Evolutionary conservation across 2,113 vertebrate species (phyloP).

Genomic region (Leuciscus idus): DNA sequence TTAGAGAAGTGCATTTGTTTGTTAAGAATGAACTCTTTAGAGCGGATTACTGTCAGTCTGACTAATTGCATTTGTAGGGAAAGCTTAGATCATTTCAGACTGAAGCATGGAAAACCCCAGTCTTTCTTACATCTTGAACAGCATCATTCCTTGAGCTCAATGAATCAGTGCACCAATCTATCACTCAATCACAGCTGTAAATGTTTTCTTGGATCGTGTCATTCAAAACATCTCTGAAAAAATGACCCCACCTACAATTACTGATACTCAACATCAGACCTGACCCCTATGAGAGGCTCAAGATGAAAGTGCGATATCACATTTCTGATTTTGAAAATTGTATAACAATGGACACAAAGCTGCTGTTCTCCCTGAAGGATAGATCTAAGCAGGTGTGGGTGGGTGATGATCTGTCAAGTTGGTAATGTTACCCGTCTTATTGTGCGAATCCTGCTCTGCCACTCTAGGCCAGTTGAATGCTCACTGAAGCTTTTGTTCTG

Average conservation of each 20-base stretch:
- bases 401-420: constrained; percentile 46
- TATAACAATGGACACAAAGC: constrained; percentile 47
- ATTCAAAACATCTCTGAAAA: neutral
- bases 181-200: neutral
- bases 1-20: constrained; percentile 58
- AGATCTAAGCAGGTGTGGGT: constrained; percentile 36
- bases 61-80: neutral
- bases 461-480: constrained; percentile 14
- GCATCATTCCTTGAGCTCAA: neutral
- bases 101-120: neutral
- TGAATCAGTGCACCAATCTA: neutral
- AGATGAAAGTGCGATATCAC: constrained; percentile 30
- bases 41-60: constrained; percentile 29
- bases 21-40: constrained; percentile 66
- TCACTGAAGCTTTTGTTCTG: constrained; percentile 50
- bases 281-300: neutral
- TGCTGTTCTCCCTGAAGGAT: constrained; percentile 43
- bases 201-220: neutral
- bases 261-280: constrained; percentile 7
- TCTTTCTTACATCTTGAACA: neutral
- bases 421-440: constrained; percentile 53
- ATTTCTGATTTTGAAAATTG: constrained; percentile 48
- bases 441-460: constrained; percentile 44
- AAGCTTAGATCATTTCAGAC: constrained; percentile 13
- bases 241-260: constrained; percentile 13